Evolutionary conservation across 2,797 vertebrate species (phyloP), one percentile per base, ranked within the genome.

Genomic region (Anableps anableps): DNA sequence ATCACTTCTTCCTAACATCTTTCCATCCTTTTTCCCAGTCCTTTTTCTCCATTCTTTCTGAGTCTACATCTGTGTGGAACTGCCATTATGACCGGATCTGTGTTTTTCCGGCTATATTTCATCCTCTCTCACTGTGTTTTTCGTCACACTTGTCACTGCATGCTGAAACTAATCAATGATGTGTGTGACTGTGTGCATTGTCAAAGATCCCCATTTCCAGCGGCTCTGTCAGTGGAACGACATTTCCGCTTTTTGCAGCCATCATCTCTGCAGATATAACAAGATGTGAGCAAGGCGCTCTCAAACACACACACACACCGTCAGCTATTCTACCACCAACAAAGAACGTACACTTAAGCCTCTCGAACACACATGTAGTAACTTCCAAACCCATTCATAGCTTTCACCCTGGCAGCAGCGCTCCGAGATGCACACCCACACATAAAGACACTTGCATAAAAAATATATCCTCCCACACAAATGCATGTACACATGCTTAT

Each of bases 181-280:
- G 34, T 79, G 80, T 71, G 66, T 73, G 23, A 48, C 53, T 71
- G 26, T 80, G 73, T 76, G 70, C 43, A 58, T 51, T 34, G 74
- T 78, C 31, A 81, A 76, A 88, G 82, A 88, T 84, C 79, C n/a
- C 85, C 71, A 83, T 88, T 92, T 91, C 92, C 85, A 79, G 53
- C 82, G 7, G 83, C 68, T 77, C 66, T 79, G 86, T 90, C 81
- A 51, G 36, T 75, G 80, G 79, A 90, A 85, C 50, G 73, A 85
- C 86, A 80, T 80, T 83, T 87, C 77, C 79, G 82, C 66, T 79
- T 71, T 77, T 83, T 76, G 77, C 78, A 85, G 77, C 72, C 62
- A 77, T 53, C 80, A 47, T 81, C 76, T 36, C 55, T 79, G 76
- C 85, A 74, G 80, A 73, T 53, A 76, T 38, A 43, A 79, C 78